Base-by-base conservation (phyloP, 2,888 invertebrate species). In the Metallyticus violacea region DNA sequence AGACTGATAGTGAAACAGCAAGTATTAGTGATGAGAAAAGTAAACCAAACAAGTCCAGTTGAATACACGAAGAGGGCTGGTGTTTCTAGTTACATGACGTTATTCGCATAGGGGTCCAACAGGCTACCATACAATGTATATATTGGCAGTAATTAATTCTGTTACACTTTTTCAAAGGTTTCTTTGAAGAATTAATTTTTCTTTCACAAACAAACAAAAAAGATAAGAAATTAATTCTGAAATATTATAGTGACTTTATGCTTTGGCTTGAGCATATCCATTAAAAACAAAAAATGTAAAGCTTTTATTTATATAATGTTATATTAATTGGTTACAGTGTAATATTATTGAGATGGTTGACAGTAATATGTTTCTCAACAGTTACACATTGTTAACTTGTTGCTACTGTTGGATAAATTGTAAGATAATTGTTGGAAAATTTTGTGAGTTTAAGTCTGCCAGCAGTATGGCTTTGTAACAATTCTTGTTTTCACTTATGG, bases 81-180 rank as follows among this genome's bases (percentile, higher is more conserved):
- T 9, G 87, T 87, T 82, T 87, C 81, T 82, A 81, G 27, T 62
- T 77, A 80, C 82, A 85, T 86, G 79, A 87, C 85, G 77, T 28
- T 85, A 79, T 87, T 87, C 85, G 86, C 87, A 87, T 87, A 86
- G 85, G 85, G 87, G 86, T 83, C 84, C 87, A 87, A 87, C 85
- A 77, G 77, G 30, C 77, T 83, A 79, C 81, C 82, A 76, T 62
- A 87, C 77, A 9, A 62, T 62, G 40, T 62, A 25, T 85, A 85
- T 62, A 80, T 62, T 26, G 80, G 40, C 79, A 27, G 25, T 25
- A 40, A 79, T 79, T n/a, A 27, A 86, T 79, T 85, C 79, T 79
- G 77, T 62, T 62, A 62, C 15, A 2, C 9, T 4, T 62, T 62
- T 62, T 62, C 22, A 9, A 78, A 26, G 62, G 22, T 27, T 78